Conservation (phyloP, 2,888 invertebrate genomes). For the Colletes collaris region DNA sequence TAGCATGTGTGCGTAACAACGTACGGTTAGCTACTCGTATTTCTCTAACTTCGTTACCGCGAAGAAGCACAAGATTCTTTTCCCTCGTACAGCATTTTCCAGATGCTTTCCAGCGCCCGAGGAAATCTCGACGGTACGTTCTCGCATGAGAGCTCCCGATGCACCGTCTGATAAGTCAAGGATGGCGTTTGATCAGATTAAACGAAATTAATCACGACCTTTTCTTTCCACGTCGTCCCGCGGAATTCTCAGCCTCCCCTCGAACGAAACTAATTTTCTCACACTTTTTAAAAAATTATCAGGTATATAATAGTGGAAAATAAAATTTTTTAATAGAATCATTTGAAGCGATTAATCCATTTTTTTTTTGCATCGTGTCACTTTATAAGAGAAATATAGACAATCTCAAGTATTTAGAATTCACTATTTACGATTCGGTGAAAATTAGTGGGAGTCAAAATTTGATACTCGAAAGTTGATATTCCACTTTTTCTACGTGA, state of each 20-base stretch:
- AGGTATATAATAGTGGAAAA: too few relatives aligned
- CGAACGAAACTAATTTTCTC: not conserved
- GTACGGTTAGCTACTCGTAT: constrained; percentile 37
- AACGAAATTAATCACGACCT: constrained; percentile 22
- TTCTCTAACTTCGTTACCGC: constrained; percentile 53
- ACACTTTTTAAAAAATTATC: too few relatives aligned
- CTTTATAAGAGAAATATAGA: too few relatives aligned
- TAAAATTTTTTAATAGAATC: too few relatives aligned
- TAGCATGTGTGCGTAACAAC: not conserved
- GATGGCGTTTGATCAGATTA: constrained; percentile 11
- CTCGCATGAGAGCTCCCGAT: not conserved
- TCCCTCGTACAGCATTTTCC: constrained; percentile 43
- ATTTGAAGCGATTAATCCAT: too few relatives aligned
- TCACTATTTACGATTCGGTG: too few relatives aligned
- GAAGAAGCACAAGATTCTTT: constrained; percentile 33
- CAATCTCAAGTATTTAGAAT: too few relatives aligned
- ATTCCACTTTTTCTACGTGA: too few relatives aligned
- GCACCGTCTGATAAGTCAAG: constrained; percentile 25
- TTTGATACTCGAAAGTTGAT: too few relatives aligned
- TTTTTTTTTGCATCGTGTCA: too few relatives aligned
- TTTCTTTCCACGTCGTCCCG: not conserved
- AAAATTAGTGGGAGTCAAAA: too few relatives aligned
- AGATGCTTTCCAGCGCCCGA: constrained; percentile 18
- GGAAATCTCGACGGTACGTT: constrained; percentile 44
- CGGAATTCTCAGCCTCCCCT: not conserved